Evolutionary conservation across 2,797 vertebrate species (phyloP).

Genomic region (Heterohyrax brucei): DNA sequence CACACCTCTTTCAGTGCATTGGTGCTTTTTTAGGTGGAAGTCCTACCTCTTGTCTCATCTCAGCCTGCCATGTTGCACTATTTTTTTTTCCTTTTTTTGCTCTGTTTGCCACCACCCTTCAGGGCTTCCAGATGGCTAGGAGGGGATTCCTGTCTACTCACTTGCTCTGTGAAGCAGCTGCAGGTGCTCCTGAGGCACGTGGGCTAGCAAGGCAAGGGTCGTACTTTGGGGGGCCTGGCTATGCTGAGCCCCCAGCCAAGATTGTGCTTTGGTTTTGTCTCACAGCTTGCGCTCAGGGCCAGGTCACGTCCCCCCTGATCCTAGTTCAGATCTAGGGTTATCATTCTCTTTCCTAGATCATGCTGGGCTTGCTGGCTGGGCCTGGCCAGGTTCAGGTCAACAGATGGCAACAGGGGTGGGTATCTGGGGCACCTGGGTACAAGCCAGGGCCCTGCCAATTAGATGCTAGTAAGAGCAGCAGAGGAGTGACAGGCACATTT

Average conservation of each 20-base stretch:
- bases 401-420: conserved; percentile 63
- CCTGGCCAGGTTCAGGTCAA: conserved; percentile 52
- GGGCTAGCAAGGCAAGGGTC: neutral
- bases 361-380: neutral
- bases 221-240: neutral
- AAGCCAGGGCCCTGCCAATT: neutral
- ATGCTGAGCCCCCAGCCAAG: neutral
- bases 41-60: conserved; percentile 43
- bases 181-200: neutral
- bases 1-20: neutral
- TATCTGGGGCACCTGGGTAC: neutral
- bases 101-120: conserved; percentile 24
- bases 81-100: neutral
- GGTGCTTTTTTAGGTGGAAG: neutral
- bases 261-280: neutral
- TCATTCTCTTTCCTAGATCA: conserved; percentile 7
- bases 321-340: neutral
- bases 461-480: conserved; percentile 43
- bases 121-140: neutral
- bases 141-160: conserved; percentile 15
- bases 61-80: neutral
- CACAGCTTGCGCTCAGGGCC: neutral
- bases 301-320: neutral
- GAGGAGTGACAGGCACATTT: neutral
- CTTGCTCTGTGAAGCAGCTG: neutral